Percentiles rank a stretch among this genome's conserved stretches.
These are phyloP conservation scores for Phymastichus coffea DNA, from an alignment of 1,140 invertebrate species.

Conservation along the genomic window DNA sequence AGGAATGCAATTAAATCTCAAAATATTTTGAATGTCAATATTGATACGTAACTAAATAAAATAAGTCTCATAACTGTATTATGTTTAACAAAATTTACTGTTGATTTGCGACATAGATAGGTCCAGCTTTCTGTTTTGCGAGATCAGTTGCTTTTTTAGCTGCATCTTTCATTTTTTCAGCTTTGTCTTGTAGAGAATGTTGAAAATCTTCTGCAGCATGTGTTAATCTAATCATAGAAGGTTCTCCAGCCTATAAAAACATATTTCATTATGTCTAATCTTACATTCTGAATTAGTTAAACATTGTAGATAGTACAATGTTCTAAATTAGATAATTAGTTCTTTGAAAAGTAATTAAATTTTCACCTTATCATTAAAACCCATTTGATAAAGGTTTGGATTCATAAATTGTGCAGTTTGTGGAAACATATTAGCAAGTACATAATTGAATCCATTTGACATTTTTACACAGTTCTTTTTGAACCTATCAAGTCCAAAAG, in stretches of 20 bases:
- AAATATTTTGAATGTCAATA: not conserved
- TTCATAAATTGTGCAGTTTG: constrained; percentile 50
- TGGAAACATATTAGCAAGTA: constrained; percentile 73
- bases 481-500: constrained; percentile 85
- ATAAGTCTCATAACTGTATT: not conserved
- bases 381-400: constrained; percentile 44
- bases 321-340: no score
- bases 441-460: constrained; percentile 79
- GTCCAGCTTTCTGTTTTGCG: constrained; percentile 69
- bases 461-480: constrained; percentile 82
- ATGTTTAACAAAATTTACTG: constrained; percentile 39
- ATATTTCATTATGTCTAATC: not conserved
- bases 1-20: constrained; percentile 34
- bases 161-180: constrained; percentile 70
- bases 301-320: not conserved
- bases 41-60: not conserved
- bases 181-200: constrained; percentile 55
- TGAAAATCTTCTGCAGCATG: constrained; percentile 49
- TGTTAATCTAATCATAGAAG: constrained; percentile 39
- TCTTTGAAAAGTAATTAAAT: no score
- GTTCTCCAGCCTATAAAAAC: constrained; percentile 35
- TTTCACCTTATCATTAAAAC: constrained; percentile 33
- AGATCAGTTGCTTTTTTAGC: constrained; percentile 75
- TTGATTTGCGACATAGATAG: constrained; percentile 61
- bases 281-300: not conserved